Percentiles rank a stretch among this genome's conserved stretches.
These are phyloP conservation scores for Neopelma chrysocephalum DNA, from an alignment of 2,797 vertebrate species.

Conservation along the genomic window DNA sequence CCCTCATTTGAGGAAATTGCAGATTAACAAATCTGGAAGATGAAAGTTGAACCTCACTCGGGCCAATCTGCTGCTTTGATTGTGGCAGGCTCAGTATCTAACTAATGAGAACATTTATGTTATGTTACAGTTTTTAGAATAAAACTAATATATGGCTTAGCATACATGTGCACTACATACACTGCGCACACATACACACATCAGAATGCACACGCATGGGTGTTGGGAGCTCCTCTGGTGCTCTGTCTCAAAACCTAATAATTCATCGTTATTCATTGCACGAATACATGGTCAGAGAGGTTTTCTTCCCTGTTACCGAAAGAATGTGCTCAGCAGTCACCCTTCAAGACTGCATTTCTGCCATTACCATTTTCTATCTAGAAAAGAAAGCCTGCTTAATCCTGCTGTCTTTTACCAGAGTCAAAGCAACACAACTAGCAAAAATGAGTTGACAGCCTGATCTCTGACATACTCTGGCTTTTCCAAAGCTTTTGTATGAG, in stretches of 20 bases:
- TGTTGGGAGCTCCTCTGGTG: not conserved
- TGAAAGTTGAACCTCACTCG: not conserved
- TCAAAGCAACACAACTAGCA: not conserved
- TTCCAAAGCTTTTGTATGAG: not conserved
- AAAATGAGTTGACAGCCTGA: not conserved
- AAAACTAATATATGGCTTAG: not conserved
- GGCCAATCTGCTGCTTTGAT: not conserved
- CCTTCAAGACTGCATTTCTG: not conserved
- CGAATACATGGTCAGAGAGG: not conserved
- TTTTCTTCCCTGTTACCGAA: not conserved
- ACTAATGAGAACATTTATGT: not conserved
- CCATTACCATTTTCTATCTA: not conserved
- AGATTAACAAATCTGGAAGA: not conserved
- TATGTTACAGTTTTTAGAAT: not conserved
- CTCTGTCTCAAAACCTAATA: not conserved
- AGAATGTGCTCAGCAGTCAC: not conserved
- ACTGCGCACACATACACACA: not conserved
- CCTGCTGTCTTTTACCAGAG: not conserved
- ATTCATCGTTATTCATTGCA: not conserved
- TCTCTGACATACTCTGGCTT: not conserved
- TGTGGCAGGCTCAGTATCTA: not conserved
- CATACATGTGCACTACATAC: not conserved
- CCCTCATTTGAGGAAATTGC: not conserved
- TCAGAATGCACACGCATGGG: not conserved
- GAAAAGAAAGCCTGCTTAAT: not conserved